Evolutionary conservation across 2,888 invertebrate species (phyloP), one percentile per base, ranked within the genome.

Genomic region (Rotaria magnacalcarata): DNA sequence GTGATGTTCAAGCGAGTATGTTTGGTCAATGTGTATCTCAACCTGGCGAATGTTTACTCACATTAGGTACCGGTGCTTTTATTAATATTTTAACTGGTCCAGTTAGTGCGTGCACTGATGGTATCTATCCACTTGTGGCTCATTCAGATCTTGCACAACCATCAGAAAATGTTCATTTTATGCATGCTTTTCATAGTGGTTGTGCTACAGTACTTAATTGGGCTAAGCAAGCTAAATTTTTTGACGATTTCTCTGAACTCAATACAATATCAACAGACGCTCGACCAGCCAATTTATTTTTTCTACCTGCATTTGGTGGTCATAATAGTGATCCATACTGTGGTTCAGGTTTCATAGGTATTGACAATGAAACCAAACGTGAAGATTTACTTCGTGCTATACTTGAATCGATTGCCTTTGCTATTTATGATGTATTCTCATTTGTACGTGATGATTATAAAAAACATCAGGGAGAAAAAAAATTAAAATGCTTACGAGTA

Each of bases 61-160:
- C 96, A 0, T 93, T 97, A 92, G 96, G 96, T 0, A 97, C 96
- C 0, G 97, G 97, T 0, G 94, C 95, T 0, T 97, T 97, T 91
- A 91, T 96, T 80, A 94, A 96, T 90, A 93, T 96, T 58, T 94
- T 96, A 90, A 95, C 96, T 0, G 95, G 95, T 0, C 88, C 89
- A n/a, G 84, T 84, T 24, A 86, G 67, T 54, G 56, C 86, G 16
- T 86, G 84, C 7, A 52, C 41, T 8, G 47, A 84, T 84, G 86
- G 86, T 27, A 84, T 84, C 24, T 86, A 50, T 86, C 86, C 86
- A 52, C 43, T 86, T 24, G 84, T 67, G 24, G 86, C 50, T 41
- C 67, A 84, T 43, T n/a, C 80, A 14, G n/a, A 80, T 80, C 47
- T 80, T 11, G n/a, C 24, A 11, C 24, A 80, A 14, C 14, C 80